Conservation (phyloP, 2,888 invertebrate species). For the Metacarcinus magister region DNA sequence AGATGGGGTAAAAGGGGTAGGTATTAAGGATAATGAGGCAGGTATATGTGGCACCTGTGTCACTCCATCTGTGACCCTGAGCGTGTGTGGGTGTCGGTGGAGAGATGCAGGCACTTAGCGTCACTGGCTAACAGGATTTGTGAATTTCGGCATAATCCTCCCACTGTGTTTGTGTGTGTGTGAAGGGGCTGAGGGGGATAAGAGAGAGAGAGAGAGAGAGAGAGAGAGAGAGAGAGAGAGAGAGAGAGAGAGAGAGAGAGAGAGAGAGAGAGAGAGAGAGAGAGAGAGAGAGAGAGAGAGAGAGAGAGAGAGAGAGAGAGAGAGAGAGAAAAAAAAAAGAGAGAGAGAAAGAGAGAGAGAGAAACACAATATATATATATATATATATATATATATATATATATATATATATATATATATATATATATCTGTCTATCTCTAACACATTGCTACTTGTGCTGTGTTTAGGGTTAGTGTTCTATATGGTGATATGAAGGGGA, state of each 20-base stretch:
- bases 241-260: constrained; percentile 53
- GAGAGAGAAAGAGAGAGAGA: too few species aligned
- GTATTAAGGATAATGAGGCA: background rate
- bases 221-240: constrained; percentile 50
- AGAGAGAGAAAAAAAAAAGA: too few species aligned
- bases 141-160: background rate
- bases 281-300: background rate
- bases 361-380: too few species aligned
- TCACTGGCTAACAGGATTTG: background rate
- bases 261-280: constrained; percentile 13
- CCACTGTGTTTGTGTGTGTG: background rate
- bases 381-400: too few species aligned
- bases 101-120: background rate
- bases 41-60: background rate
- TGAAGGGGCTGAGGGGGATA: background rate
- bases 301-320: background rate
- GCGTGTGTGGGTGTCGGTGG: background rate
- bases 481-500: background rate
- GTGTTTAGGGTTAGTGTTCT: constrained; percentile 8
- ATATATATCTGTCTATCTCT: background rate
- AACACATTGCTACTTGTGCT: background rate
- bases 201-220: constrained; percentile 45
- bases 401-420: too few species aligned
- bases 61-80: background rate
- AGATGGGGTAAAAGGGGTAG: background rate